Evolutionary conservation across 2,113 vertebrate species (phyloP).

Genomic region (Cyprinus carpio): DNA sequence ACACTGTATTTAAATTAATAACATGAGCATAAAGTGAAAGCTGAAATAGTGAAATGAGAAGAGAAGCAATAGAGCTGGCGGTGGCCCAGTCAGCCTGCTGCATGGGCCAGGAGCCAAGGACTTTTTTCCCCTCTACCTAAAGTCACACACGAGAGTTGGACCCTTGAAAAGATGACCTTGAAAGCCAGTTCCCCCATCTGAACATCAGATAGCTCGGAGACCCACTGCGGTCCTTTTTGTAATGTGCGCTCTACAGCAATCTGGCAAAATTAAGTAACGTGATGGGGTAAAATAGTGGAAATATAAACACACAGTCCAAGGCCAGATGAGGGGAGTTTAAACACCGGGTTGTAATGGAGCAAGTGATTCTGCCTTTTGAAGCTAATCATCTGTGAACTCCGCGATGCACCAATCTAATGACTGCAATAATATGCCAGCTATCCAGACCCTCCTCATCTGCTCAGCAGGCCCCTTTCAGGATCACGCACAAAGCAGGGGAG

Average conservation of each 20-base stretch:
- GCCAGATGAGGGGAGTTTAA: slow-evolving; percentile 72
- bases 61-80: slow-evolving; percentile 28
- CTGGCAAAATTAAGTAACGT: slow-evolving; percentile 57
- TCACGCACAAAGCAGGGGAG: slow-evolving; percentile 35
- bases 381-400: slow-evolving; percentile 77
- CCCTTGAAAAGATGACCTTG: slow-evolving; percentile 47
- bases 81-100: slow-evolving; percentile 17
- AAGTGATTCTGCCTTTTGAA: slow-evolving; percentile 77
- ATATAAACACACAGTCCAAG: slow-evolving; percentile 68
- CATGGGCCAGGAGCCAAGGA: slow-evolving; percentile 8
- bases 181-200: slow-evolving; percentile 36
- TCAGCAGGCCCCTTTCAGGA: slow-evolving; percentile 65
- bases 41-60: slow-evolving; percentile 39
- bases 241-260: slow-evolving; percentile 42
- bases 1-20: slow-evolving; percentile 64
- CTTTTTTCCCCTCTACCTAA: slow-evolving; percentile 26
- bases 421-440: slow-evolving; percentile 73
- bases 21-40: slow-evolving; percentile 55
- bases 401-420: slow-evolving; percentile 72
- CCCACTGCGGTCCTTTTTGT: slow-evolving; percentile 33
- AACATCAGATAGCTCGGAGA: slow-evolving; percentile 37
- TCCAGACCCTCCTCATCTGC: slow-evolving; percentile 73
- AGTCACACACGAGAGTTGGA: slow-evolving; percentile 24
- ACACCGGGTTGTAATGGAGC: slow-evolving; percentile 73
- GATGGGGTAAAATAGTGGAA: slow-evolving; percentile 65